phyloP scores from a whole-genome alignment of 2,797 vertebrate genomes.

The Pangasius sanitwongsei region DNA sequence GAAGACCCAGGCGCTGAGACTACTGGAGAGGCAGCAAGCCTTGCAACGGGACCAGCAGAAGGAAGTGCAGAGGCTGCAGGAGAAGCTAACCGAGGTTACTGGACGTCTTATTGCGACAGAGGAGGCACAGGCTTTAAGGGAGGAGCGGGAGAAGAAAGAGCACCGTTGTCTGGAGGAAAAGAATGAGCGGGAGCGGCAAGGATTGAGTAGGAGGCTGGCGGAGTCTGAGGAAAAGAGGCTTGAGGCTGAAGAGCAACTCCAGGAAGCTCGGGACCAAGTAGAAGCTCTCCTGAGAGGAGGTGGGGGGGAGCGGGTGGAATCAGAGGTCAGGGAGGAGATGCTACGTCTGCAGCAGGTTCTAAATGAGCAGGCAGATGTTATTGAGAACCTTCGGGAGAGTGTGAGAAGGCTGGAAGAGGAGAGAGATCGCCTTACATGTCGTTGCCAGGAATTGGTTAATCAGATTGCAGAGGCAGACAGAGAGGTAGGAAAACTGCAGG shows the following conservation, averaged over 20 bases:
- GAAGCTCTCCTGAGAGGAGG: slow-evolving; percentile 85
- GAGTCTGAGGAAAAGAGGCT: slow-evolving; percentile 82
- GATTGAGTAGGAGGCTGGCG: slow-evolving; percentile 79
- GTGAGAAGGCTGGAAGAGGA: slow-evolving; percentile 85
- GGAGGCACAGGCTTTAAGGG: slow-evolving; percentile 83
- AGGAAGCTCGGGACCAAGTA: slow-evolving; percentile 84
- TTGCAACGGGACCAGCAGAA: slow-evolving; percentile 88
- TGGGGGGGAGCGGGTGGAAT: slow-evolving; percentile 71
- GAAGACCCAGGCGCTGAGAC: slow-evolving; percentile 87
- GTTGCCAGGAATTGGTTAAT: slow-evolving; percentile 90
- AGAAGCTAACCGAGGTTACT: slow-evolving; percentile 84
- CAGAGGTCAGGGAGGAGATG: slow-evolving; percentile 79
- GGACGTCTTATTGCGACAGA: slow-evolving; percentile 83
- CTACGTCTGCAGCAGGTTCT: slow-evolving; percentile 87
- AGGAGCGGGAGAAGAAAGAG: slow-evolving; percentile 87
- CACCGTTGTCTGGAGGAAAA: slow-evolving; percentile 82
- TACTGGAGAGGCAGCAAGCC: slow-evolving; percentile 89
- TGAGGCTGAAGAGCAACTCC: slow-evolving; percentile 82
- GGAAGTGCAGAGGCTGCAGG: slow-evolving; percentile 88
- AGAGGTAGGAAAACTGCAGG: slow-evolving; percentile 83
- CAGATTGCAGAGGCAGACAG: slow-evolving; percentile 84
- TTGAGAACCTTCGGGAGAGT: slow-evolving; percentile 82
- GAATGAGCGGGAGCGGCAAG: slow-evolving; percentile 88
- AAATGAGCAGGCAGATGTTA: slow-evolving; percentile 75
- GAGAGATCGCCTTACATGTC: slow-evolving; percentile 81